These are phyloP conservation scores for Crematogaster levior DNA, from an alignment of 2,888 invertebrate genomes.

Conservation along the genomic window DNA sequence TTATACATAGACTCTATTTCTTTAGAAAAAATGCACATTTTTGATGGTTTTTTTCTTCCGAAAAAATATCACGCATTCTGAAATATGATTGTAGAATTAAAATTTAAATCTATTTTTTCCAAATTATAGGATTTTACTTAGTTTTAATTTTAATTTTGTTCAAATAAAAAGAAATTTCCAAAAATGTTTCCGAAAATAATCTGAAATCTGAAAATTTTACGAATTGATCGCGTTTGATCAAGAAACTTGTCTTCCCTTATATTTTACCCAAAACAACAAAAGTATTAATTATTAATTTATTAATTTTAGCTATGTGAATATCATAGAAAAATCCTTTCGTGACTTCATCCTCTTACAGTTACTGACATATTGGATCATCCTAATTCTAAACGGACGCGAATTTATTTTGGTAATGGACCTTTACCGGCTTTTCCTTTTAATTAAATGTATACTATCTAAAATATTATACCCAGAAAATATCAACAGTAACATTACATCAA, in stretches of 20 bases:
- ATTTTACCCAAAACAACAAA: neutral
- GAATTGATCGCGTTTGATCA: neutral
- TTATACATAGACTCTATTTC: neutral
- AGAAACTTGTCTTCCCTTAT: too few relatives aligned
- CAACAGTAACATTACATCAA: too few relatives aligned
- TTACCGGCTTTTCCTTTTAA: neutral
- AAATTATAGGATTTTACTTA: neutral
- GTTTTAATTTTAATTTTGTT: neutral
- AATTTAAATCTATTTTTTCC: neutral
- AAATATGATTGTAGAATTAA: neutral
- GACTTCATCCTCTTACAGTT: slow-evolving; percentile 42
- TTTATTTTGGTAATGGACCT: neutral
- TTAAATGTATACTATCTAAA: neutral
- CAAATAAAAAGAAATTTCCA: neutral
- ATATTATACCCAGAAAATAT: too few relatives aligned
- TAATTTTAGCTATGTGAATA: slow-evolving; percentile 33
- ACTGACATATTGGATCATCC: neutral
- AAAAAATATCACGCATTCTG: neutral
- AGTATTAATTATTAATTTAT: slow-evolving; percentile 4
- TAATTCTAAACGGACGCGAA: neutral
- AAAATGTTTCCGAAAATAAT: neutral
- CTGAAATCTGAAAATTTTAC: too few relatives aligned
- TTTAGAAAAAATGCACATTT: neutral
- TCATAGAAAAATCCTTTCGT: slow-evolving; percentile 44
- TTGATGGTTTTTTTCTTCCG: neutral